phyloP scores from a whole-genome alignment of 2,113 vertebrate species.

The Proterorhinus semilunaris region DNA sequence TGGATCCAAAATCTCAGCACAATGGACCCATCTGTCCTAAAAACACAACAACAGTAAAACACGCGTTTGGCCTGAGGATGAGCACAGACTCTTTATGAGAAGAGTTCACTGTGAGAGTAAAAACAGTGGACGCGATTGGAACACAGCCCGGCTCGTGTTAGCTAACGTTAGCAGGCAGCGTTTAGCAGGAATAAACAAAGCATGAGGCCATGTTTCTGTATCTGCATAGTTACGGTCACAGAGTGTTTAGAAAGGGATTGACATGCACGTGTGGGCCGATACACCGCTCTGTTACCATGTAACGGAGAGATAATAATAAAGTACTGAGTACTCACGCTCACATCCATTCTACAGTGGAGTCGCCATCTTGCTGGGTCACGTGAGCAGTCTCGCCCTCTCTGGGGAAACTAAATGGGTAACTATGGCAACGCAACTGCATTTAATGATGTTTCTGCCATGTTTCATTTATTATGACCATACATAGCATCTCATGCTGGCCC shows the following conservation, averaged over 20 bases:
- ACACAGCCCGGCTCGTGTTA: slow-evolving; percentile 22
- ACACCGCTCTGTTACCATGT: not conserved
- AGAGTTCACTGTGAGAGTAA: not conserved
- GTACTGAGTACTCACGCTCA: slow-evolving; percentile 48
- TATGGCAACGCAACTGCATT: slow-evolving; percentile 59
- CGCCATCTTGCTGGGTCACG: slow-evolving; percentile 72
- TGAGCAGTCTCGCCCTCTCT: slow-evolving; percentile 55
- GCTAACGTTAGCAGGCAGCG: slow-evolving; percentile 57
- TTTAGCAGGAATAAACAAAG: not conserved
- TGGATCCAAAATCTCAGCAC: slow-evolving; percentile 30
- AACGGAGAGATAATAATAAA: slow-evolving; percentile 33
- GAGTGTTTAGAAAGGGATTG: too few relatives aligned
- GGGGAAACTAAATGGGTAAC: slow-evolving; percentile 60
- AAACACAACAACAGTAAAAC: not conserved
- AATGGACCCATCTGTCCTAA: slow-evolving; percentile 26
- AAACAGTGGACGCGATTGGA: slow-evolving; percentile 28
- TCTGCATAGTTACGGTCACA: not conserved
- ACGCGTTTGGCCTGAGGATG: not conserved
- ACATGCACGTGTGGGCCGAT: too few relatives aligned
- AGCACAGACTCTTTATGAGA: fast-evolving
- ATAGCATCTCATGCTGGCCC: too few relatives aligned
- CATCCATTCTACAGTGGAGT: slow-evolving; percentile 51
- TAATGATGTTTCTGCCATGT: not conserved
- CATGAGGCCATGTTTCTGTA: not conserved
- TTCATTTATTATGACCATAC: not conserved